Evolutionary conservation across 1,140 invertebrate species (phyloP).

Genomic region (Caerostris darwini): DNA sequence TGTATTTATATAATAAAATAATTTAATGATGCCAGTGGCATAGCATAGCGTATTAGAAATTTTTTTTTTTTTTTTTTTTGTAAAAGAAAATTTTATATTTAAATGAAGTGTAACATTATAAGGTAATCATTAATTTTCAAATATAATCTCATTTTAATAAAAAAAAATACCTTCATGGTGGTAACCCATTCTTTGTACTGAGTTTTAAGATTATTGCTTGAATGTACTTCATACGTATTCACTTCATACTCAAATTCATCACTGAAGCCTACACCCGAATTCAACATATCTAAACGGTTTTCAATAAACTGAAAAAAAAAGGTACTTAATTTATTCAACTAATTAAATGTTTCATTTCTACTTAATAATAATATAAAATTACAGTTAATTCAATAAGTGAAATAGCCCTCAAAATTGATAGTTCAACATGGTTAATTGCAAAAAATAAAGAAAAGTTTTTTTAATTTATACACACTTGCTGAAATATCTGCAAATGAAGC

Average conservation of each 20-base stretch:
- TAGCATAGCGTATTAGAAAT: too few relatives aligned
- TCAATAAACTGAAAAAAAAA: conserved; percentile 90
- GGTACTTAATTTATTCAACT: too few relatives aligned
- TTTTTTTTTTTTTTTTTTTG: too few relatives aligned
- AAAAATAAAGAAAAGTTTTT: background rate
- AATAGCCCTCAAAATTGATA: too few relatives aligned
- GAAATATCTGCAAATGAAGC: conserved; percentile 97
- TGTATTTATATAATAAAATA: too few relatives aligned
- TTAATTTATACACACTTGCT: conserved; percentile 82
- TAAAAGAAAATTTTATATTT: too few relatives aligned
- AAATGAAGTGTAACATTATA: too few relatives aligned
- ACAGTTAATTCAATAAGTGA: too few relatives aligned
- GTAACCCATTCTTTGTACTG: conserved; percentile 90
- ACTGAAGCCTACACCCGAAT: conserved; percentile 85
- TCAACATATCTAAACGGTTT: conserved; percentile 93
- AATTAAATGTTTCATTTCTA: too few relatives aligned
- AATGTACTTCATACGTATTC: conserved; percentile 89
- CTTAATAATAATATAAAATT: too few relatives aligned
- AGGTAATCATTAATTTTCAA: background rate
- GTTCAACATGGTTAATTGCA: too few relatives aligned
- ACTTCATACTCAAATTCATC: conserved; percentile 97
- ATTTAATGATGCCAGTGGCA: too few relatives aligned
- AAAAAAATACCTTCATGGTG: conserved; percentile 83
- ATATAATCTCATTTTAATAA: background rate
- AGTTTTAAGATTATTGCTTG: conserved; percentile 84